These are phyloP conservation scores for Procambarus clarkii DNA, from an alignment of 1,140 invertebrate genomes.

Conservation along the genomic window DNA sequence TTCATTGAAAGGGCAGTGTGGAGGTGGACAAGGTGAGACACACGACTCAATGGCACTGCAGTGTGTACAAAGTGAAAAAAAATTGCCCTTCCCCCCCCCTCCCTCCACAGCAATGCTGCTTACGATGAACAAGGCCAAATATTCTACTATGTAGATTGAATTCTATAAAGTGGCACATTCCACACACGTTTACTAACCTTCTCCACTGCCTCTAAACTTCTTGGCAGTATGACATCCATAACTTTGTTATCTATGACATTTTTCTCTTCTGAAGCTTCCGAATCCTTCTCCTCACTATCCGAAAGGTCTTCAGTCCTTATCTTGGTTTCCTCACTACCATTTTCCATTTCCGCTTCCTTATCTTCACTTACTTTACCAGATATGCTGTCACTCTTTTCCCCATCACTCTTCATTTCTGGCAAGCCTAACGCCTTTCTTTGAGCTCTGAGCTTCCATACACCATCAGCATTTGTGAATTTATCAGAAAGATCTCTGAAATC, in stretches of 20 bases:
- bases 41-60: too few species aligned
- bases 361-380: neutral
- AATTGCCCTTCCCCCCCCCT: too few species aligned
- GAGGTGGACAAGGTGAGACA: too few species aligned
- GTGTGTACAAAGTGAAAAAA: too few species aligned
- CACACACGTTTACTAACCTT: neutral
- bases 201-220: neutral
- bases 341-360: neutral
- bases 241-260: neutral
- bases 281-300: too few species aligned
- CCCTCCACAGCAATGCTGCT: too few species aligned
- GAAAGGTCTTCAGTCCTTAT: neutral
- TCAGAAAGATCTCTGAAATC: conserved; percentile 32
- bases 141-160: too few species aligned
- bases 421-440: conserved; percentile 23
- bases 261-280: too few species aligned
- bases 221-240: neutral
- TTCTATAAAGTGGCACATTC: too few species aligned
- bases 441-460: conserved; percentile 44
- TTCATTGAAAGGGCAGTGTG: too few species aligned
- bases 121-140: too few species aligned
- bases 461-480: conserved; percentile 35
- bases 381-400: neutral
- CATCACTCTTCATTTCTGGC: neutral
- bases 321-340: neutral